Evolutionary conservation across 2,888 invertebrate genomes (phyloP).

Genomic region (Slavum lentiscoides): DNA sequence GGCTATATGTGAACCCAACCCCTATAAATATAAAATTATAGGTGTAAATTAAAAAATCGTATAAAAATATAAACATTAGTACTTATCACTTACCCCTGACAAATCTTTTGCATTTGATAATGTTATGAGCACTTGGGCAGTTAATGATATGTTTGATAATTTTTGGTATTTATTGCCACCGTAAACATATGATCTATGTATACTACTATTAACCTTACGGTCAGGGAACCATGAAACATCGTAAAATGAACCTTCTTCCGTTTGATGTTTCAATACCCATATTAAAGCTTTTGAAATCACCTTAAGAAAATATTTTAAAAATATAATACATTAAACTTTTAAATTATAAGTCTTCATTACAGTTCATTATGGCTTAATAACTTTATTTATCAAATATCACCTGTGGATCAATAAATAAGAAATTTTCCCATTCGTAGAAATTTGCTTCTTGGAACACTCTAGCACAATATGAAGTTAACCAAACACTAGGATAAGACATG

Average conservation of each 20-base stretch:
- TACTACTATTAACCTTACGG: slow-evolving; percentile 80
- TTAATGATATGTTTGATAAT: slow-evolving; percentile 77
- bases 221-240: slow-evolving; percentile 86
- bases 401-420: slow-evolving; percentile 86
- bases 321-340: slow-evolving; percentile 1
- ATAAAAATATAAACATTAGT: slow-evolving; percentile 26
- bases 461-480: slow-evolving; percentile 90
- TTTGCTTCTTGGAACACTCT: slow-evolving; percentile 87
- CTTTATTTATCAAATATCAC: slow-evolving; percentile 60
- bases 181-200: slow-evolving; percentile 63
- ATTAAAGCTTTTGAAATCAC: slow-evolving; percentile 80
- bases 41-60: slow-evolving; percentile 32
- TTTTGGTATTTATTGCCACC: slow-evolving; percentile 9
- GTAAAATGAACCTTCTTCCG: slow-evolving; percentile 83
- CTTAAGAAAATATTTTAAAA: slow-evolving; percentile 58
- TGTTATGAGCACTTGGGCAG: slow-evolving; percentile 90
- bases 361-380: not conserved
- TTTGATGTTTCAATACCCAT: slow-evolving; percentile 86
- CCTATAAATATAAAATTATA: slow-evolving; percentile 59
- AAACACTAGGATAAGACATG: slow-evolving; percentile 82
- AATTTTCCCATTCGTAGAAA: slow-evolving; percentile 97
- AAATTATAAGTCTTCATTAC: not conserved
- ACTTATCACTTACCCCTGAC: slow-evolving; percentile 63
- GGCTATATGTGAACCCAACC: slow-evolving; percentile 77
- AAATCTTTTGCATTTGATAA: slow-evolving; percentile 82